Conservation (phyloP, 2,113 vertebrate genomes). For the Drymodes brunneopygia region DNA sequence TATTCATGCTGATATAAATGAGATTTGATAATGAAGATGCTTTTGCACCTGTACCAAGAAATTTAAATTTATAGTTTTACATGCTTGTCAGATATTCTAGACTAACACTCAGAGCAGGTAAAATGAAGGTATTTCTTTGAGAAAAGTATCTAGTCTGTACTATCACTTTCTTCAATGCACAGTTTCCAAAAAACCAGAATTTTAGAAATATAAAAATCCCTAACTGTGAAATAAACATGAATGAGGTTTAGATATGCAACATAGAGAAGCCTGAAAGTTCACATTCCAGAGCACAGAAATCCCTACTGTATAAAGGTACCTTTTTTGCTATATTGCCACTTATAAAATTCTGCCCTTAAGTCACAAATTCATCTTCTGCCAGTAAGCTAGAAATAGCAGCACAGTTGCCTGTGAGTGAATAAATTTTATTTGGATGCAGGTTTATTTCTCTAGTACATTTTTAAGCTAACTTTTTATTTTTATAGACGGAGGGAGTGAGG, state of each 20-base stretch:
- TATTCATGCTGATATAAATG: neutral
- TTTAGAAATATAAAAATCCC: neutral
- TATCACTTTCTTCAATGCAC: neutral
- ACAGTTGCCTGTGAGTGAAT: neutral
- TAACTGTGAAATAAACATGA: neutral
- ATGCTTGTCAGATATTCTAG: neutral
- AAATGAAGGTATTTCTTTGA: neutral
- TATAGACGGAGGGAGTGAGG: neutral
- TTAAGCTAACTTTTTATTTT: constrained; percentile 42
- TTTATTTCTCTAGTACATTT: constrained; percentile 53
- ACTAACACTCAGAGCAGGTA: neutral
- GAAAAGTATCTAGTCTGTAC: neutral
- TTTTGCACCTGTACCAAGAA: neutral
- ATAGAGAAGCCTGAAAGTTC: neutral
- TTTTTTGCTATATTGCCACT: neutral
- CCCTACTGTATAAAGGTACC: neutral
- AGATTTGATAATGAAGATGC: neutral
- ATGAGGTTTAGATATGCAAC: neutral
- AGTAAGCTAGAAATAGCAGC: constrained; percentile 1
- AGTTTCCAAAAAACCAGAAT: neutral
- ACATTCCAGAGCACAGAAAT: neutral
- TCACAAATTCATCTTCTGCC: neutral
- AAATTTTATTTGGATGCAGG: constrained; percentile 35
- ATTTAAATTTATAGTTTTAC: neutral
- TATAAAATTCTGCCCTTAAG: neutral